Conservation (phyloP, 2,888 invertebrate species). For the Mamestra brassicae region DNA sequence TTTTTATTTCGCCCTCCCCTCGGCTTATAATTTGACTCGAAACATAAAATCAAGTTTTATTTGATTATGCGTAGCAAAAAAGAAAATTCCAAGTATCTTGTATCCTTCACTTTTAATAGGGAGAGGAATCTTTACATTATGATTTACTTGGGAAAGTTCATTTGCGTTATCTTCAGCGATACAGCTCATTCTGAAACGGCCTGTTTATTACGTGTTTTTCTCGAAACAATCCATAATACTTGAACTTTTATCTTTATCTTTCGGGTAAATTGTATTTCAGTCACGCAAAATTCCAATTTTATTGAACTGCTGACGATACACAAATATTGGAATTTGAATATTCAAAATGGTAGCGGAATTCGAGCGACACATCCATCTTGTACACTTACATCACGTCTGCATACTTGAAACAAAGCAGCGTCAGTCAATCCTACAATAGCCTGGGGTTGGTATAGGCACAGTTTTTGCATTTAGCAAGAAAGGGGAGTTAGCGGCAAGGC, state of each 20-base stretch:
- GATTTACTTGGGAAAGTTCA: conserved; percentile 77
- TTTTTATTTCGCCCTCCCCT: conserved; percentile 89
- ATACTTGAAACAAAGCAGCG: conserved; percentile 83
- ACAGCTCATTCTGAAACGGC: conserved; percentile 51
- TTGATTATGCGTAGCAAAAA: conserved; percentile 87
- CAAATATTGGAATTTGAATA: conserved; percentile 58
- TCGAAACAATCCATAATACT: conserved; percentile 34
- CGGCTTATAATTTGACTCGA: conserved; percentile 90
- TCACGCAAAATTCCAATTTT: conserved; percentile 57
- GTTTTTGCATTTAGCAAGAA: conserved; percentile 87
- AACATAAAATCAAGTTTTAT: conserved; percentile 91
- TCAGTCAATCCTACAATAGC: conserved; percentile 86
- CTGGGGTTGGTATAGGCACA: conserved; percentile 81
- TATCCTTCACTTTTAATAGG: conserved; percentile 85
- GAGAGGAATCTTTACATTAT: conserved; percentile 78
- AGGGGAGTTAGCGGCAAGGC: conserved; percentile 83
- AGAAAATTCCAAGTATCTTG: conserved; percentile 83
- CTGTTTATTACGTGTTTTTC: conserved; percentile 46
- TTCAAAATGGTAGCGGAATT: conserved; percentile 64
- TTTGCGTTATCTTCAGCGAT: conserved; percentile 70
- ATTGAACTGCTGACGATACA: conserved; percentile 42
- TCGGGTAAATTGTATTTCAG: conserved; percentile 42
- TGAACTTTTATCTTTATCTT: conserved; percentile 39
- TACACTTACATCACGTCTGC: conserved; percentile 72
- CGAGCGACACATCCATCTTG: conserved; percentile 65